These are phyloP conservation scores for Trematomus bernacchii DNA, from an alignment of 2,797 vertebrate genomes.

Conservation along the genomic window DNA sequence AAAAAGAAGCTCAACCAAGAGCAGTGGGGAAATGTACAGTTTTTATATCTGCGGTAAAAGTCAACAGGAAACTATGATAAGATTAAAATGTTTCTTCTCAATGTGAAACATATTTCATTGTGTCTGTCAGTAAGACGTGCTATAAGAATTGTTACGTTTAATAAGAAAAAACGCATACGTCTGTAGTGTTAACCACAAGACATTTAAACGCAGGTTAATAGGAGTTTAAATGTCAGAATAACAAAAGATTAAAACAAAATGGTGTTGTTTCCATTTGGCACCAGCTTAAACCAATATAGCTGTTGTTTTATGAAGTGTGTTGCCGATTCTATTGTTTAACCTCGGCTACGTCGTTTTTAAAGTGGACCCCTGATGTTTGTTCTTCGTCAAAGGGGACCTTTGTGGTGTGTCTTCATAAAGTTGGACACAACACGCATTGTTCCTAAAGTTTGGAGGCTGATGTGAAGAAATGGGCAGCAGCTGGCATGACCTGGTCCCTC, in stretches of 20 bases:
- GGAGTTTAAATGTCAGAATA: neutral
- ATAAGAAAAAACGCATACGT: neutral
- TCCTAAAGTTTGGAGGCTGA: constrained; percentile 2
- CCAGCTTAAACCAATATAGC: neutral
- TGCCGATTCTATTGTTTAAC: neutral
- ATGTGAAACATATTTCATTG: neutral
- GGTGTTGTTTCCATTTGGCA: neutral
- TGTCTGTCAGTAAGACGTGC: neutral
- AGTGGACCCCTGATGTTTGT: constrained; percentile 2
- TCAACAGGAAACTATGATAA: neutral
- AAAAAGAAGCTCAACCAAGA: neutral
- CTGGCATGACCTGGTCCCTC: constrained; percentile 37
- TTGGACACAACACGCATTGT: neutral
- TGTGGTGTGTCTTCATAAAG: constrained; percentile 16
- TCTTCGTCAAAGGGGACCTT: constrained; percentile 9
- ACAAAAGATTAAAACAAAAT: neutral
- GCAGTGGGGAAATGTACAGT: neutral
- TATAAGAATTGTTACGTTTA: neutral
- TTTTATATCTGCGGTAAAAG: neutral
- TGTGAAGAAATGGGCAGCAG: constrained; percentile 41
- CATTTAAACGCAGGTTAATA: neutral
- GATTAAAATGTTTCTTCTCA: neutral
- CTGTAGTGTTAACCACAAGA: neutral
- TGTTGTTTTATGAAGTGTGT: constrained; percentile 1
- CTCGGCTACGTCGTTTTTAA: neutral